Evolutionary conservation across 2,797 vertebrate species (phyloP).

Genomic region (Tachyglossus aculeatus): DNA sequence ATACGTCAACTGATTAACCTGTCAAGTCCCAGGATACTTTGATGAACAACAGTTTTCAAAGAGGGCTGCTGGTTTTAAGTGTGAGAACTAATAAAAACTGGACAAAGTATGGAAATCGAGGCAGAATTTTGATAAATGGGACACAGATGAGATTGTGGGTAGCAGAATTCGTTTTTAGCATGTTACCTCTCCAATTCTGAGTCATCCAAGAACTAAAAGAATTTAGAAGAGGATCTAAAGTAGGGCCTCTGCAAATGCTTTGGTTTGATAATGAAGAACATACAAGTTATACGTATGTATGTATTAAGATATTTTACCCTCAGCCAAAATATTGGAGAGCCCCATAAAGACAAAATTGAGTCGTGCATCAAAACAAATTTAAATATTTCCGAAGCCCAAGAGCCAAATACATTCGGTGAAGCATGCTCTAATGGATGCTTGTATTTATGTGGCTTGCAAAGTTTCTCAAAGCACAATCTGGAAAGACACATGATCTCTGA

Average conservation of each 20-base stretch:
- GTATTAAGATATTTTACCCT: constrained; percentile 5
- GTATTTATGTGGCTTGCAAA: constrained; percentile 53
- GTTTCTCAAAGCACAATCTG: constrained; percentile 58
- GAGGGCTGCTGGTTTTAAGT: background rate
- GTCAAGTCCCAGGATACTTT: too few species aligned
- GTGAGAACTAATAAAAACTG: background rate
- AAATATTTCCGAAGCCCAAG: constrained; percentile 47
- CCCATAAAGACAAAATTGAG: constrained; percentile 40
- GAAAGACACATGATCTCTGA: constrained; percentile 65
- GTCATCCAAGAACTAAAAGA: background rate
- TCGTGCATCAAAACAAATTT: constrained; percentile 55
- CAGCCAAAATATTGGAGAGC: constrained; percentile 38
- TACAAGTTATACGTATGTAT: background rate
- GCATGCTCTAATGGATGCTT: constrained; percentile 32
- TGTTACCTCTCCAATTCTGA: constrained; percentile 6
- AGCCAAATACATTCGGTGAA: constrained; percentile 55
- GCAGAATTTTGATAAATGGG: background rate
- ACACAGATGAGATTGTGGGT: constrained; percentile 2
- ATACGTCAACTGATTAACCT: too few species aligned
- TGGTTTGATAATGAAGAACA: constrained; percentile 15
- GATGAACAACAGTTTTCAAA: too few species aligned
- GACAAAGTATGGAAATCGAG: background rate
- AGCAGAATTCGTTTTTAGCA: constrained; percentile 1
- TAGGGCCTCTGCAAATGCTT: background rate
- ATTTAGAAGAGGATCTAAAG: constrained; percentile 6